These are phyloP conservation scores for Gryllus bimaculatus DNA, from an alignment of 1,140 invertebrate genomes.

Conservation along the genomic window DNA sequence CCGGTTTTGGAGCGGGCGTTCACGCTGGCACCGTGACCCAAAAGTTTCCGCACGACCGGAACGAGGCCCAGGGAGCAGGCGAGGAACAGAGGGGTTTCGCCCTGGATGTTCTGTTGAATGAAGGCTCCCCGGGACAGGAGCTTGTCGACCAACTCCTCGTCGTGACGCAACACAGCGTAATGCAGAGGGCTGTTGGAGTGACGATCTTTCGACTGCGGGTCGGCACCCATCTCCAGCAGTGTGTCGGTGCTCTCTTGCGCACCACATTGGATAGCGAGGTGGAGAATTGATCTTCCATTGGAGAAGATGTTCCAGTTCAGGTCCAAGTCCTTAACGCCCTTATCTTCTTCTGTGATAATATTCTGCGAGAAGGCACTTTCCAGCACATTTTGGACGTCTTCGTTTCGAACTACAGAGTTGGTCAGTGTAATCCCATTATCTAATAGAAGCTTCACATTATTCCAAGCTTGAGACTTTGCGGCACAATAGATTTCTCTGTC, in stretches of 20 bases:
- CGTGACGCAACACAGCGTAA: neutral
- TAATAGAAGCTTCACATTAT: neutral
- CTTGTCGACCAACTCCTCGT: neutral
- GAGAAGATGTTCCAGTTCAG: neutral
- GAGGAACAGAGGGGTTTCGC: neutral
- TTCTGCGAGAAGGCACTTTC: neutral
- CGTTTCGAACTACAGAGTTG: neutral
- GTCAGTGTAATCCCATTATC: neutral
- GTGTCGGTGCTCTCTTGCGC: neutral
- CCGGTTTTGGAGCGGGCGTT: neutral
- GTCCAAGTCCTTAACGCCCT: neutral
- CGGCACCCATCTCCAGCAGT: neutral
- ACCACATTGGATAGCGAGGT: neutral
- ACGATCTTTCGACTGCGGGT: neutral
- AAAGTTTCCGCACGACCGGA: neutral
- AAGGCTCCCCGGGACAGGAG: neutral
- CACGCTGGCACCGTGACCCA: neutral
- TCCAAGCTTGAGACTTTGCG: neutral
- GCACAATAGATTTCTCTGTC: neutral
- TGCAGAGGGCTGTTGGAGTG: neutral
- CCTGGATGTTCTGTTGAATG: neutral
- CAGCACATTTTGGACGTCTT: neutral
- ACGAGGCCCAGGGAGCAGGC: neutral
- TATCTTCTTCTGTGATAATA: neutral
- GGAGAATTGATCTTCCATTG: neutral